A percentile compares a stretch with the other conserved stretches of the same genome.
Conservation (phyloP, 1,140 invertebrate genomes). For the Aphaenogaster ashmeadi region DNA sequence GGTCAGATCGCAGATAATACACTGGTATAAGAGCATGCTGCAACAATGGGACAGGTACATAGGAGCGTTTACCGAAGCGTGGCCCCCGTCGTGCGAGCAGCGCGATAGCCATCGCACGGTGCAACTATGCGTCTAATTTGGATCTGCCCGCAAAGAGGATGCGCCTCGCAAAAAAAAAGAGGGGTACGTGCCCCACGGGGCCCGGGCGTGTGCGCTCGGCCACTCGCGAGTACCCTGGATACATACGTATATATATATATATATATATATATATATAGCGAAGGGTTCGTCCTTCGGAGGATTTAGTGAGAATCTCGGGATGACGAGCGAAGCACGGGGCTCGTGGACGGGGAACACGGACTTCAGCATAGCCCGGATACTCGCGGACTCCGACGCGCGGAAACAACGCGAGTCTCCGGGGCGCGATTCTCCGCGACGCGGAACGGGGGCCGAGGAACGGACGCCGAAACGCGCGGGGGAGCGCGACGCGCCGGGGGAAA, state of each 20-base stretch:
- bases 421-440: not conserved
- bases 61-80: constrained; percentile 32
- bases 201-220: not conserved
- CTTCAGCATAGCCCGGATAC: constrained; percentile 84
- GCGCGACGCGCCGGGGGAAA: not conserved
- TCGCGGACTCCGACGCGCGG: constrained; percentile 63
- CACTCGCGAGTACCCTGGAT: not conserved
- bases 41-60: constrained; percentile 78
- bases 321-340: constrained; percentile 77
- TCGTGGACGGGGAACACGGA: constrained; percentile 75
- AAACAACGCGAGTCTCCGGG: not conserved
- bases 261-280: constrained; percentile 52
- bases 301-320: constrained; percentile 77
- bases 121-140: constrained; percentile 86
- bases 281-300: constrained; percentile 25
- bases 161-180: constrained; percentile 65
- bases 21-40: constrained; percentile 85
- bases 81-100: constrained; percentile 69
- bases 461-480: not conserved
- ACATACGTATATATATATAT: constrained; percentile 41
- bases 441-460: not conserved
- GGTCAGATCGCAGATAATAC: constrained; percentile 82
- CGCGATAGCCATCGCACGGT: constrained; percentile 84
- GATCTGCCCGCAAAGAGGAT: constrained; percentile 79
- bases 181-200: constrained; percentile 33